phyloP scores from a whole-genome alignment of 2,113 vertebrate genomes.

The Ceratotherium simum region DNA sequence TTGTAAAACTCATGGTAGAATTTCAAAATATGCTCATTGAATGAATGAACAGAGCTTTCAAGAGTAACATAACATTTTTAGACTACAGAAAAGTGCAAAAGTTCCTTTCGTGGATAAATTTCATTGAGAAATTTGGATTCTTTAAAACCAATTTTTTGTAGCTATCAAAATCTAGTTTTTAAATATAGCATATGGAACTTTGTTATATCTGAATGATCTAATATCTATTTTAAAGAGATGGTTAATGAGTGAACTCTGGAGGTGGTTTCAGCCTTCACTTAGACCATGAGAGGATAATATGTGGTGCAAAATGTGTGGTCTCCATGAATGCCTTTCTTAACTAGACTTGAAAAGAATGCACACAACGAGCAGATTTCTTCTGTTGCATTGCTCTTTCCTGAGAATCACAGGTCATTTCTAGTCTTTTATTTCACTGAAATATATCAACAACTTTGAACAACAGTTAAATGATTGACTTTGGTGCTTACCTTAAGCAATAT shows the following conservation, averaged over 20 bases:
- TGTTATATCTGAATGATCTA: not conserved
- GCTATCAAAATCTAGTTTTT: not conserved
- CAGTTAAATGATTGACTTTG: not conserved
- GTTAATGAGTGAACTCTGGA: not conserved
- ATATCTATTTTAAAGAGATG: not conserved
- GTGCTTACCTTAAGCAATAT: not conserved
- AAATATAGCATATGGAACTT: not conserved
- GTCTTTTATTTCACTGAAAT: constrained; percentile 23
- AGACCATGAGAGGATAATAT: not conserved
- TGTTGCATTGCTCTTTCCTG: not conserved
- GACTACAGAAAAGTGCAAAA: not conserved
- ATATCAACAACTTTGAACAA: not conserved
- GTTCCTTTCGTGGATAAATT: not conserved
- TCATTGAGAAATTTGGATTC: not conserved
- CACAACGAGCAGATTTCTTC: not conserved
- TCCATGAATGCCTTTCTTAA: not conserved
- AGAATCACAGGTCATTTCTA: not conserved
- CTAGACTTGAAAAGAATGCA: not conserved
- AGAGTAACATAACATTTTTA: not conserved
- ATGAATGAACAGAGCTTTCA: not conserved
- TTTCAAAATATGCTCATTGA: not conserved
- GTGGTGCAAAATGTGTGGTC: accelerated
- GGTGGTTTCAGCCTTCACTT: not conserved
- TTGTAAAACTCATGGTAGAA: not conserved
- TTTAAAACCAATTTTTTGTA: not conserved